Evolutionary conservation across 2,797 vertebrate species (phyloP).

Genomic region (Peromyscus attwateri): DNA sequence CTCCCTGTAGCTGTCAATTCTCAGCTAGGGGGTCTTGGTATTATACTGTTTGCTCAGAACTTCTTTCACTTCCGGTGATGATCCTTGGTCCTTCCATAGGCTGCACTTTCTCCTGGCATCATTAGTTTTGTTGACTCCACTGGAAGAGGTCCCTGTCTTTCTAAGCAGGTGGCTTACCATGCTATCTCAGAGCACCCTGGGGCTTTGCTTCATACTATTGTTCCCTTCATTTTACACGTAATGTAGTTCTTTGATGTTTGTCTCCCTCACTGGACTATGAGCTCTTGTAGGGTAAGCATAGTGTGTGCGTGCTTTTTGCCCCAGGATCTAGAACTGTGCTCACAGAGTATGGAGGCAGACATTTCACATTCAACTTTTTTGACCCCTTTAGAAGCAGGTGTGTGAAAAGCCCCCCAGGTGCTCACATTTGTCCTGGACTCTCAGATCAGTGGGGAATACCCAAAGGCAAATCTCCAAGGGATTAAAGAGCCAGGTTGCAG

Average conservation of each 20-base stretch:
- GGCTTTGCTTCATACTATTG: not conserved
- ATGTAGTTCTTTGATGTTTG: not conserved
- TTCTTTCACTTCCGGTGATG: not conserved
- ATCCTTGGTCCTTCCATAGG: not conserved
- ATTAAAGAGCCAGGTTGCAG: constrained; percentile 58
- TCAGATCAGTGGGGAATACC: not conserved
- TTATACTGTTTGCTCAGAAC: not conserved
- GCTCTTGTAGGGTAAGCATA: not conserved
- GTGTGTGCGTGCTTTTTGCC: not conserved
- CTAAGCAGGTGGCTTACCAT: not conserved
- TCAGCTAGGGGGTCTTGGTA: too few species aligned
- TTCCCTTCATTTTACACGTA: not conserved
- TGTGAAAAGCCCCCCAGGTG: constrained; percentile 34
- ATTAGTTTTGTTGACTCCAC: not conserved
- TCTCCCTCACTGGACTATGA: not conserved
- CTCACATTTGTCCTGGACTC: constrained; percentile 12
- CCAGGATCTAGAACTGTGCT: not conserved
- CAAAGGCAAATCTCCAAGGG: not conserved
- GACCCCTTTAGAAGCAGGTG: constrained; percentile 43
- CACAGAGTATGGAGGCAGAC: not conserved
- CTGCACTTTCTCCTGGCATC: not conserved
- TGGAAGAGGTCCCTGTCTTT: not conserved
- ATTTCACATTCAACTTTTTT: not conserved
- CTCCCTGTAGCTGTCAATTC: too few species aligned
- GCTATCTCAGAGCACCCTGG: not conserved